A percentile compares a stretch with the other conserved stretches of the same genome.
phyloP scores from a whole-genome alignment of 2,113 vertebrate species.

The Poicephalus meyeri region DNA sequence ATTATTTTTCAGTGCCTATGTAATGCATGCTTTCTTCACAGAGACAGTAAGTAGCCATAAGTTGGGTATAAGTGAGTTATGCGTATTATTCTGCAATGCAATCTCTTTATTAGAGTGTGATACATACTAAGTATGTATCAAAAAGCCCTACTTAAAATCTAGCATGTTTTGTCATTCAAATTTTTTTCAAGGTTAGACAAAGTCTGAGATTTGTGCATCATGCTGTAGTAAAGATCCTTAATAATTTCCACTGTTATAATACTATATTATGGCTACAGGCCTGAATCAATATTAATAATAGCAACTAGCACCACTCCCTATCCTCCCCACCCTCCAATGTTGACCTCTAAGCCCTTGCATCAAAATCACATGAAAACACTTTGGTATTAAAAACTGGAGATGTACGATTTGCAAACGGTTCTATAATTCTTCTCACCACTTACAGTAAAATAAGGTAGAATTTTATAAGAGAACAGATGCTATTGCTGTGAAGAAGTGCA shows the following conservation, averaged over 20 bases:
- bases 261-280: neutral
- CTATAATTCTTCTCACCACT: neutral
- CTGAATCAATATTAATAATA: neutral
- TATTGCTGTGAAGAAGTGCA: neutral
- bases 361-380: neutral
- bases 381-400: neutral
- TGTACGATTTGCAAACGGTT: neutral
- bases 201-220: neutral
- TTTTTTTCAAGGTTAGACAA: neutral
- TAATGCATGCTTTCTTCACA: neutral
- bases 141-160: neutral
- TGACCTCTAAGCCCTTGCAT: neutral
- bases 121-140: neutral
- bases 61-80: neutral
- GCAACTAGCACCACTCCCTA: neutral
- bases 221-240: neutral
- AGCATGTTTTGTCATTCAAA: neutral
- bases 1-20: neutral
- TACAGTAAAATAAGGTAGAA: neutral
- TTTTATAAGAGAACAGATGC: neutral
- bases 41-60: neutral
- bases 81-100: neutral
- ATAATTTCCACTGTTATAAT: neutral
- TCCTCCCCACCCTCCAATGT: fast-evolving
- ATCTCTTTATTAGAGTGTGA: neutral